Conservation (phyloP, 2,113 vertebrate genomes). For the Promerops cafer region DNA sequence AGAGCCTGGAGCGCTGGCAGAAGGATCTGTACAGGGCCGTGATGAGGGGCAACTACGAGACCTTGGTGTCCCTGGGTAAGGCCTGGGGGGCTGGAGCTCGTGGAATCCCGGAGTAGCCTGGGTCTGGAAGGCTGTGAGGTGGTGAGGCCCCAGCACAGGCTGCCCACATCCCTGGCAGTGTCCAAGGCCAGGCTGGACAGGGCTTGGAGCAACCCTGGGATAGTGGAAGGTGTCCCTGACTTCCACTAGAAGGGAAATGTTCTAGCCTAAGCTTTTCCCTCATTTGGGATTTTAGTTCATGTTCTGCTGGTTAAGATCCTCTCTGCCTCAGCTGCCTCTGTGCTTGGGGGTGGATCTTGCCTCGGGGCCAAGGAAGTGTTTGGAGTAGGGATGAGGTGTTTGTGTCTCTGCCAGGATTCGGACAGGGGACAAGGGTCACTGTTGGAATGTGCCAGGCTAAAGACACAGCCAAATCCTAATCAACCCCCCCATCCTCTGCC, state of each 20-base stretch:
- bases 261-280: neutral
- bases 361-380: accelerated
- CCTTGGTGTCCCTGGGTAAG: conserved; percentile 70
- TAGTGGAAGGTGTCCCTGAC: neutral
- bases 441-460: too few relatives aligned
- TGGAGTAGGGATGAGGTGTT: neutral
- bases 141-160: neutral
- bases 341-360: neutral
- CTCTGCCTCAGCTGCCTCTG: neutral
- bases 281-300: neutral
- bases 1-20: conserved; percentile 67
- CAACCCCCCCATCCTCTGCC: neutral
- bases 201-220: neutral
- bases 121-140: neutral
- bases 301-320: neutral
- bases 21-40: conserved; percentile 74
- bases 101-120: neutral
- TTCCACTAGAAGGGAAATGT: neutral
- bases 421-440: neutral
- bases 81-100: neutral
- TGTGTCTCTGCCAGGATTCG: neutral
- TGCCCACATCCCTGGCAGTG: neutral
- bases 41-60: conserved; percentile 72
- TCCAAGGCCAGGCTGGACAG: neutral
- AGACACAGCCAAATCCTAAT: neutral